Conservation (phyloP, 2,888 invertebrate species). For the Alcis repandata region DNA sequence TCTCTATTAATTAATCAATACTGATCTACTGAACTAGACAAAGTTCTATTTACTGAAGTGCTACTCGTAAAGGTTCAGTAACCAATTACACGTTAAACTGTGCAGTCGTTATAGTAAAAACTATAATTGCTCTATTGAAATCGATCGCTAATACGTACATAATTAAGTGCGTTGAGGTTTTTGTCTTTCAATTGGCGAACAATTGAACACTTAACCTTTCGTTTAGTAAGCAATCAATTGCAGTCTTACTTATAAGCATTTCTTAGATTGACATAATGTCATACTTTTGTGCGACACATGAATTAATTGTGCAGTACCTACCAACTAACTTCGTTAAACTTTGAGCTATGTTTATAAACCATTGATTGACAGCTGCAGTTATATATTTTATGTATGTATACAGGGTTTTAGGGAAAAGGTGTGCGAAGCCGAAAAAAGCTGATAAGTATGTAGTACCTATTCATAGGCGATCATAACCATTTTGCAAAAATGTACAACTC, state of each 20-base stretch:
- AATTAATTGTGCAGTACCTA: no score
- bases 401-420: no score
- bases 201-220: conserved; percentile 22
- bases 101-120: conserved; percentile 43
- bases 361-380: conserved; percentile 4
- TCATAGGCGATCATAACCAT: no score
- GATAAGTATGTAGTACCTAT: no score
- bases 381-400: background rate
- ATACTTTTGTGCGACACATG: no score
- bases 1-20: conserved; percentile 28
- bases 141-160: conserved; percentile 53
- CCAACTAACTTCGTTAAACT: no score
- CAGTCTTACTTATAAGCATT: no score
- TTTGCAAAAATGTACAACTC: no score
- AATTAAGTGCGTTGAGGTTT: conserved; percentile 61
- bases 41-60: conserved; percentile 53
- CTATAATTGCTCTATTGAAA: conserved; percentile 70
- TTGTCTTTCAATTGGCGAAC: conserved; percentile 50
- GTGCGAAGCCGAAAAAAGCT: no score
- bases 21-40: conserved; percentile 56
- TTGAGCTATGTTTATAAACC: no score
- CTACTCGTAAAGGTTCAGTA: conserved; percentile 65
- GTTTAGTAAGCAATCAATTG: conserved; percentile 9
- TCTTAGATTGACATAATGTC: no score
- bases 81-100: conserved; percentile 66